Evolutionary conservation across 30 jellyfish, hydroid and myxozoan genomes (phyloP), one percentile per base, ranked within the genome.

Genomic region (Calvadosia cruxmelitensis): DNA sequence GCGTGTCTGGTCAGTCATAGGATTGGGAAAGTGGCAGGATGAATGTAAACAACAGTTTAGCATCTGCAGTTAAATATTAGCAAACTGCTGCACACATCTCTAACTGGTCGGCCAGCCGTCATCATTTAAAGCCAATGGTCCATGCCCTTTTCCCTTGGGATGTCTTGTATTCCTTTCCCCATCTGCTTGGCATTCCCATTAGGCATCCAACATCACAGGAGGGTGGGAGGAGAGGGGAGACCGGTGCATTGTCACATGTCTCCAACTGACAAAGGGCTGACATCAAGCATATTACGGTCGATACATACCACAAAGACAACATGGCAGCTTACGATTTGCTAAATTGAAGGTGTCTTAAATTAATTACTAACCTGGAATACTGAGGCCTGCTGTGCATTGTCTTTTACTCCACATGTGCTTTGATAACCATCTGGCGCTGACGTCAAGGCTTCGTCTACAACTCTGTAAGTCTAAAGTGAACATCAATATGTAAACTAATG

Each of bases 401-500:
- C 48, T 63, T 78, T 71, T 0, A 86, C 89, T 0, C 96, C 96
- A 70, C 79, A 94, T 25, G 94, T 76, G 69, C 96, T 86, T 50
- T 86, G 62, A 70, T 10, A 86, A 26, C 96, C 96, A 29, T 67
- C 75, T 0, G 96, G 96, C 20, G 96, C 83, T 28, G 49, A 70
- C 34, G 31, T 49, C 50, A 86, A 63, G 12, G 71, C 64, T 61
- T 86, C 65, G 31, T 74, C 74, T 62, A 68, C 78, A 3, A 69
- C 67, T 35, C 13, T 1, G 57, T 50, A 79, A 26, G 69, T 83
- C 80, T 79, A 69, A 28, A 66, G 31, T 52, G 28, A 24, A 52
- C 28, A 52, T 52, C 26, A 24, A 52, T 52, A 52, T 52, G 28
- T 52, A 52, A 24, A 52, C 28, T 24, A 24, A 52, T 52, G 28